Evolutionary conservation across 37 sponge, comb jelly and placozoan genomes (phyloP), one percentile per base, ranked within the genome.

Genomic region (Beroe forskalii): DNA sequence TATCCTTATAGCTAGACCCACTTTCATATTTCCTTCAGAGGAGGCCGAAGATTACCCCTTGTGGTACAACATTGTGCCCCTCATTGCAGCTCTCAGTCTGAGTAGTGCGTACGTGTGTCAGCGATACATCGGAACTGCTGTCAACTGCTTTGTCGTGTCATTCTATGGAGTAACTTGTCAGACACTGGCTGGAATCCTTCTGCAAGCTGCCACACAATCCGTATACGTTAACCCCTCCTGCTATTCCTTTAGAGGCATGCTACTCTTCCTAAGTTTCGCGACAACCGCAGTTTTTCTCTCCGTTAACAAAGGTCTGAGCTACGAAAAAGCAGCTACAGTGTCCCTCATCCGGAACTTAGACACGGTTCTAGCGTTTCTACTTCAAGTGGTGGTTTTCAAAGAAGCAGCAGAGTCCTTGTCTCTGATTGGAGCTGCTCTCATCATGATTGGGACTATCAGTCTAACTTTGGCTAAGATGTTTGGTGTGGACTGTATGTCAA

Each of bases 301-400:
- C 30, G 28, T 43, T 1, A 80, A 80, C 86, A 38, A 38, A 25
- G 86, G 40, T 8, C 48, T 80, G 48, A 80, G 40, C 1, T 80
- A 80, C 22, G 55, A 80, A 3, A 80, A 37, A 1, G 55, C 86
- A 24, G 55, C 86, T 3, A n/a, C 55, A 2, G 44, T 22, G n/a
- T 80, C 86, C 8, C 43, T 80, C 35, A 37, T 80, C 86, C 12
- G 86, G 86, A 80, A 80, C 55, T n/a, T 80, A 30, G 86, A 80
- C 31, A 80, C 86, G 3, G 86, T 42, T 1, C 86, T 80, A 19
- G 86, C 55, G 1, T 80, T 80, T 38, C 6, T 80, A 4, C 8
- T 80, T 3, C 86, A 80, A 48, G 30, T 80, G 17, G 30, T 44
- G 25, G 0, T 80, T 14, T 80, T 80, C 30, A 37, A 37, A 48